Base-by-base conservation (phyloP, 2,888 invertebrate genomes). In the Atherix ibis region DNA sequence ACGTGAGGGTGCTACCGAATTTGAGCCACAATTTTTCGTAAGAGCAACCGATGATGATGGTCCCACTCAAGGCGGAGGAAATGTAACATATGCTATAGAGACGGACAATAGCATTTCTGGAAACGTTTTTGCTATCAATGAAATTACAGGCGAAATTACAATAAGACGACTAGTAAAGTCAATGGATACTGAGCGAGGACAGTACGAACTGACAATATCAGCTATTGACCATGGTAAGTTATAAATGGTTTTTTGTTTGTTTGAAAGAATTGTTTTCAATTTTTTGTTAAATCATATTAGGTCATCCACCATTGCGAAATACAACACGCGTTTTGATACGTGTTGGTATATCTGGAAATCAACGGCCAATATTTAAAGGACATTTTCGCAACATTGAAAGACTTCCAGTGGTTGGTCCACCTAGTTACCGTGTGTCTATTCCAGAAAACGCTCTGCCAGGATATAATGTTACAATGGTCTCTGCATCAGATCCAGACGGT, bases 301-400 rank as follows among this genome's bases (percentile, higher is more conserved):
- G 73, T 6, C 54, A 48, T 19, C 80, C 81, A 9, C 68, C 76
- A 0, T 54, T 80, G 1, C 64, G 68, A 32, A 71, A 77, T 25
- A 76, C 77, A 40, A 73, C 76, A 0, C 65, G 70, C 22, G 67
- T 81, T 0, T 65, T 69, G 8, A 67, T 83, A 12, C 66, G 79
- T n/a, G 81, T 83, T 0, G 82, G 82, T 0, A 78, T 80, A 4
- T 76, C 80, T 1, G 81, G 81, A 2, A 81, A 82, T 47, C 79
- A 81, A 46, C 64, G 79, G n/a, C 83, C 80, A 1, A 71, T 77
- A n/a, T 81, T 79, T 47, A 73, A 75, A 44, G 78, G 78, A 2
- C 76, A 77, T 46, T 76, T 73, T 44, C 74, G 74, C 33, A 68
- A 67, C 40, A 64, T 66, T 3, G 56, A 58, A 42, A 53, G 56